These are phyloP conservation scores for Rattus norvegicus DNA, from an alignment of 2,113 vertebrate species.

Conservation along the genomic window DNA sequence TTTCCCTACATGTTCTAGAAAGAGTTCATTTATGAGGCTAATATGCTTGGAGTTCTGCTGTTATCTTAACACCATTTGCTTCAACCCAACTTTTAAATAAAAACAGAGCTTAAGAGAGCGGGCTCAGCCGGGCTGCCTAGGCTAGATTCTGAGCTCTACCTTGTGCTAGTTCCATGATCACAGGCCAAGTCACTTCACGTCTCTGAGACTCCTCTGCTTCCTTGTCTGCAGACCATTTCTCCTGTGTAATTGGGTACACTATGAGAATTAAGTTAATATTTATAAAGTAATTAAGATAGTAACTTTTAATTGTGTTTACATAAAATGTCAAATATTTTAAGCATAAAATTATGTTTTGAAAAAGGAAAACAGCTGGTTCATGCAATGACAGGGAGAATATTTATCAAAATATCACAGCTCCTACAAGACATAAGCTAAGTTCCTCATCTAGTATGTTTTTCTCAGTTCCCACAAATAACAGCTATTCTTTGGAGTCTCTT, in stretches of 20 bases:
- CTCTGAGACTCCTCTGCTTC: neutral
- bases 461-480: neutral
- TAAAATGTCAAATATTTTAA: neutral
- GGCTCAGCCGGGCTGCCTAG: neutral
- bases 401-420: neutral
- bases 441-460: neutral
- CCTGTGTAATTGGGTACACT: neutral
- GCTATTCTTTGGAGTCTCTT: neutral
- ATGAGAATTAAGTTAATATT: neutral
- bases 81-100: neutral
- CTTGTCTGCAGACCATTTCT: neutral
- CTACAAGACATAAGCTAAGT: neutral
- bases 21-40: neutral
- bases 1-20: neutral
- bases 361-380: neutral
- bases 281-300: neutral
- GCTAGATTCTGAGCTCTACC: neutral
- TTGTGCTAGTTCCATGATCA: neutral
- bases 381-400: neutral
- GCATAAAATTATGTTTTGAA: neutral
- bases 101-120: neutral
- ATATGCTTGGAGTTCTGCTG: neutral
- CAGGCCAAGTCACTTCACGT: neutral
- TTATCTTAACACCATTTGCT: neutral
- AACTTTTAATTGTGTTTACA: constrained; percentile 4